Evolutionary conservation across 2,113 vertebrate genomes (phyloP), one percentile per base, ranked within the genome.

Genomic region (Oophaga pumilio): DNA sequence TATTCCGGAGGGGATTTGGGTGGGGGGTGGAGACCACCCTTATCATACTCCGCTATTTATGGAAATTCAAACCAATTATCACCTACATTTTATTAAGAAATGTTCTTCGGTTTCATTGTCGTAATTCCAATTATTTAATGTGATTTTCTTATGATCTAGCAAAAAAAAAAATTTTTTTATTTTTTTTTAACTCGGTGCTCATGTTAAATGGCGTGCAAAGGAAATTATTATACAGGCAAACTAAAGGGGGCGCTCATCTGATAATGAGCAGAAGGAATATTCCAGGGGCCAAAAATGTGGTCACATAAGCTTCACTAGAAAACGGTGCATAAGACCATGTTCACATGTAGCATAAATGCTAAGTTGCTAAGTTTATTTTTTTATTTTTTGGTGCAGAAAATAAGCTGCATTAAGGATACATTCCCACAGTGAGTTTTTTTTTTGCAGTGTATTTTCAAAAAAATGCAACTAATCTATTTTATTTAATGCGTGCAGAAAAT

Each of bases 1-100:
- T 79, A 57, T 56, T 79, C n/a, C 76, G 0, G 52, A 15, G 49
- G 49, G 74, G 68, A 43, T 43, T 43, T 5, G 5, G 60, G 60
- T n/a, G 64, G 60, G 60, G 10, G 18, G 20, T 9, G 26, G 12
- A 20, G 53, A 28, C 76, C 50, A 7, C 53, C 11, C 50, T 79
- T 79, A 79, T 79, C 24, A 74, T 74, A 10, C 33, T 49, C 33
- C 2, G 71, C 49, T 74, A 74, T 74, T 74, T 74, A 74, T 74
- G 71, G 33, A 49, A 74, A 74, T 74, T 50, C 33, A 22, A 28
- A 74, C 71, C 43, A 74, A 74, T 74, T 74, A 74, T 74, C 18
- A 74, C 18, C 43, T 50, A 74, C 43, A 6, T 49, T 74, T 49
- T 74, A 74, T 74, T 49, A 50, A 74, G 71, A 74, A 74, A 22